These are phyloP conservation scores for Morinoia aosen DNA, from an alignment of 2,888 invertebrate species.

Conservation along the genomic window DNA sequence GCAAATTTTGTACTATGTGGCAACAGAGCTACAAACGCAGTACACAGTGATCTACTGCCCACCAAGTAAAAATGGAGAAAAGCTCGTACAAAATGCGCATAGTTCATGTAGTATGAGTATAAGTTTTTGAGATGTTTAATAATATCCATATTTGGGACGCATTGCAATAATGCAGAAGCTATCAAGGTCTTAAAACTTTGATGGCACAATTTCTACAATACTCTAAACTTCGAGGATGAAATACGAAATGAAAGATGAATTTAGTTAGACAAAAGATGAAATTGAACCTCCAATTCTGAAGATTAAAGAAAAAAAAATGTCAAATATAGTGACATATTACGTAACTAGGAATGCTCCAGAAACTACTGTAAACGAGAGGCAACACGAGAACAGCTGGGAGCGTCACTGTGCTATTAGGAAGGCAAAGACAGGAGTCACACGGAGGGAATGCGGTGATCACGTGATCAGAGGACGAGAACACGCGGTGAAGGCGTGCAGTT, in stretches of 20 bases:
- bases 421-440: too few relatives aligned
- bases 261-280: neutral
- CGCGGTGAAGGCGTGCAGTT: conserved; percentile 20
- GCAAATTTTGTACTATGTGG: too few relatives aligned
- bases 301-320: neutral
- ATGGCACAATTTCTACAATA: neutral
- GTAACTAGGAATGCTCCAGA: neutral
- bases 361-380: neutral
- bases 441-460: neutral
- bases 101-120: neutral
- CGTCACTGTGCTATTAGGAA: too few relatives aligned
- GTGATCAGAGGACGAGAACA: conserved; percentile 18
- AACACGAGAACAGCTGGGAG: too few relatives aligned
- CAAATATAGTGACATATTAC: too few relatives aligned
- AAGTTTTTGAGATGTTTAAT: neutral
- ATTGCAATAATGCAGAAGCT: neutral
- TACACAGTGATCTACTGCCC: too few relatives aligned
- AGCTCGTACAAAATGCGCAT: neutral
- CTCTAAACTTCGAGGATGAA: neutral
- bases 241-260: neutral
- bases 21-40: too few relatives aligned
- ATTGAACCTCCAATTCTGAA: neutral
- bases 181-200: neutral
- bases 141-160: neutral
- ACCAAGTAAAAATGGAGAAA: neutral